Percentiles rank a stretch among this genome's conserved stretches.
Conservation (phyloP, 2,113 vertebrate species). For the Oryzias celebensis region DNA sequence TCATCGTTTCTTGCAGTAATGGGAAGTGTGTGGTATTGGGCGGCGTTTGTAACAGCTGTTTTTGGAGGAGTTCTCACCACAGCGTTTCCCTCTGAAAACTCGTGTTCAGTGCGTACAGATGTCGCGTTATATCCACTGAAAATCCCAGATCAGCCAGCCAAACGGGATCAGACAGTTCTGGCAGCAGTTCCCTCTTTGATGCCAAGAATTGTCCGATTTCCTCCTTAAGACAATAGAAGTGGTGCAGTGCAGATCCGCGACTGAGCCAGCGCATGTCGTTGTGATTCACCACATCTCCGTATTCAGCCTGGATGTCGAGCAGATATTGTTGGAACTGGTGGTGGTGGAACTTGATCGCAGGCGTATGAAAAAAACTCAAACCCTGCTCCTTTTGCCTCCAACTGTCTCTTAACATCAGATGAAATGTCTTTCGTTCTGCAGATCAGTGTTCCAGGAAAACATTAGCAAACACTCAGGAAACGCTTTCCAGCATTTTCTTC, state of each 20-base stretch:
- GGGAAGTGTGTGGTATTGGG: background rate
- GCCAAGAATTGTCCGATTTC: background rate
- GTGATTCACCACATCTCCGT: constrained; percentile 13
- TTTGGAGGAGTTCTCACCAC: background rate
- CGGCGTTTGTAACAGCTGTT: background rate
- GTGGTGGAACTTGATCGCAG: constrained; percentile 14
- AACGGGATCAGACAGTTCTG: background rate
- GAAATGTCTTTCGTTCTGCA: background rate
- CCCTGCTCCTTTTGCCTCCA: background rate
- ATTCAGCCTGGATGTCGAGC: background rate
- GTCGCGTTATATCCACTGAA: background rate
- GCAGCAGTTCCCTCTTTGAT: background rate
- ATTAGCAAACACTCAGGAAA: constrained; percentile 16
- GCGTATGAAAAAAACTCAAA: background rate
- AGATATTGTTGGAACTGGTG: constrained; percentile 46
- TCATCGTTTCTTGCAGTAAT: background rate
- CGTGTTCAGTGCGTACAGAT: background rate
- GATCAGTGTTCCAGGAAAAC: background rate
- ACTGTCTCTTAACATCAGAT: background rate
- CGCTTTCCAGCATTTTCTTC: background rate
- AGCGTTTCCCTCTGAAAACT: background rate
- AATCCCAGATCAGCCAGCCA: background rate
- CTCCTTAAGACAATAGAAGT: constrained; percentile 27
- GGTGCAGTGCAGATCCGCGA: constrained; percentile 34
- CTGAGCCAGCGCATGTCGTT: constrained; percentile 41